phyloP scores from a whole-genome alignment of 2,888 invertebrate species.

The Spisula solida region DNA sequence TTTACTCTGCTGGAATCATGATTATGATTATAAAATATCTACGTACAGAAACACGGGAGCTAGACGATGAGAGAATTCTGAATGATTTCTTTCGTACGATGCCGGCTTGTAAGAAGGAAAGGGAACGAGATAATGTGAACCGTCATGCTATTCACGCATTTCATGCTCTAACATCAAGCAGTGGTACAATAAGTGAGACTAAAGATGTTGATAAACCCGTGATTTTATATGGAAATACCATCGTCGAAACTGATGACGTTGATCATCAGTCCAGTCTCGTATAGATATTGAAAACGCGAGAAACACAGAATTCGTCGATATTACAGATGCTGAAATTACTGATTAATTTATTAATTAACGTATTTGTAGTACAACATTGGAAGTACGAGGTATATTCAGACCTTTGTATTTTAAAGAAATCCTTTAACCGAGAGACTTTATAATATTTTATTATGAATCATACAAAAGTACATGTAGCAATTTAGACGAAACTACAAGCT shows the following conservation, averaged over 20 bases:
- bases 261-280: too few species aligned
- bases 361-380: too few species aligned
- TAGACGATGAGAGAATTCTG: slow-evolving; percentile 82
- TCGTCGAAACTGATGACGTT: slow-evolving; percentile 10
- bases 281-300: too few species aligned
- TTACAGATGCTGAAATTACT: too few species aligned
- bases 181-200: slow-evolving; percentile 17
- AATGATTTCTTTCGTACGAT: slow-evolving; percentile 83
- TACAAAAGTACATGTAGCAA: too few species aligned
- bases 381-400: too few species aligned
- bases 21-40: slow-evolving; percentile 84
- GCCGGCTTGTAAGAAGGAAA: slow-evolving; percentile 75
- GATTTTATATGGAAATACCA: neutral
- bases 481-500: too few species aligned
- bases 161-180: slow-evolving; percentile 81
- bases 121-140: slow-evolving; percentile 81
- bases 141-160: slow-evolving; percentile 83
- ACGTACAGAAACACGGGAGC: slow-evolving; percentile 79
- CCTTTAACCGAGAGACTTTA: too few species aligned
- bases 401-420: too few species aligned
- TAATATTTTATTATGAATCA: too few species aligned
- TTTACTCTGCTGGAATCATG: slow-evolving; percentile 83
- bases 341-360: too few species aligned
- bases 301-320: too few species aligned
- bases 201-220: neutral